Evolutionary conservation across 2,888 invertebrate species (phyloP), one percentile per base, ranked within the genome.

Genomic region (Chalcosyrphus nemorum): DNA sequence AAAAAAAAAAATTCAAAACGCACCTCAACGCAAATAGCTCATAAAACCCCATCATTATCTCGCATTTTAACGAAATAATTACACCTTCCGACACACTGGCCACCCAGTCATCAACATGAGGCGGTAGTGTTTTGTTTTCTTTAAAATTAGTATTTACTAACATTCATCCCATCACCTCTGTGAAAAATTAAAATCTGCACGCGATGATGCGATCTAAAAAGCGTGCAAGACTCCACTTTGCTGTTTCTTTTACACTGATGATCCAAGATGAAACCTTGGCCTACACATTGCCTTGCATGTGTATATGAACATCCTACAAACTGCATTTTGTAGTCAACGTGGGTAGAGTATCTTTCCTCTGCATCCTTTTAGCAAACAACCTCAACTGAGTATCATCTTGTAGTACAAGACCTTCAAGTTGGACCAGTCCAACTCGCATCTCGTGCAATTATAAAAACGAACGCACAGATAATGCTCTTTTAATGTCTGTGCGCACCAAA

Each of bases 381-480:
- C 13, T 7, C 45, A 66, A 47, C 63, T 11, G 35, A 47, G 19
- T 43, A 59, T 35, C 27, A 52, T 43, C 72, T 65, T 80, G 74
- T 68, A 47, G 32, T 32, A 81, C 80, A 80, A 80, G 72, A 65
- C 57, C 65, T 72, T 65, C 65, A 41, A 43, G 75, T 27, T 52
- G 59, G 54, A 27, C 45, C 38, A 19, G 41, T 72, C 57, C 9
- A 47, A 45, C 74, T 52, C 9, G 32, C 76, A 61, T 61, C 59
- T 41, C 38, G 50, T 50, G 75, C 75, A 68, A 65, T 74, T 65
- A 65, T 74, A 59, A 70, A n/a, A 65, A 76, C 71, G 52, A 66
- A 68, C 77, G 61, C 66, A 65, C 61, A 82, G 82, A 82, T 82
- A 82, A 82, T 82, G 82, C 61, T 61, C 54, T 82, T 82, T 82